Evolutionary conservation across 2,888 invertebrate species (phyloP).

Genomic region (Cerceris rybyensis): DNA sequence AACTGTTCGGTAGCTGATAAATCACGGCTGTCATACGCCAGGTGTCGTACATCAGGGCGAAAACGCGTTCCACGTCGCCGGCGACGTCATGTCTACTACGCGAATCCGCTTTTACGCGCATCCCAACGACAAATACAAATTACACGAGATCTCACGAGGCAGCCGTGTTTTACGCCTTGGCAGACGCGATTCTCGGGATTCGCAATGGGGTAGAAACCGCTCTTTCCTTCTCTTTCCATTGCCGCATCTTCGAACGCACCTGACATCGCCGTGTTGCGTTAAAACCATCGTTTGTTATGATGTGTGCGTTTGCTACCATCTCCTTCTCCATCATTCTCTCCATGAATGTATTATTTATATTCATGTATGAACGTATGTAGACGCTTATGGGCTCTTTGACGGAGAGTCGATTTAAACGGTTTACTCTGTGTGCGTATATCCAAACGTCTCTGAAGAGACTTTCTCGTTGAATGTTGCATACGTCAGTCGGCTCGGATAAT

Average conservation of each 20-base stretch:
- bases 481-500: too few relatives aligned
- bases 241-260: slow-evolving; percentile 7
- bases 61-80: slow-evolving; percentile 63
- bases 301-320: slow-evolving; percentile 3
- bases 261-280: not conserved
- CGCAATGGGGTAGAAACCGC: slow-evolving; percentile 63
- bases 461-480: too few relatives aligned
- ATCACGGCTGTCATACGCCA: slow-evolving; percentile 71
- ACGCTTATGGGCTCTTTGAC: slow-evolving; percentile 4
- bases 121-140: slow-evolving; percentile 69
- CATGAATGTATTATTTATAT: not conserved
- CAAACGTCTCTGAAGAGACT: not conserved
- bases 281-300: not conserved
- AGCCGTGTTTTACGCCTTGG: slow-evolving; percentile 67
- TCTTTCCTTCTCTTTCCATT: not conserved
- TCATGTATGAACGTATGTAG: slow-evolving; percentile 7
- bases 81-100: slow-evolving; percentile 53
- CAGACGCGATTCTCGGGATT: slow-evolving; percentile 69
- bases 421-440: slow-evolving; percentile 1
- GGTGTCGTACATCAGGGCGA: slow-evolving; percentile 69
- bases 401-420: slow-evolving; percentile 19
- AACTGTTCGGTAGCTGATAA: slow-evolving; percentile 70
- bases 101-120: slow-evolving; percentile 64
- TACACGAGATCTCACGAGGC: slow-evolving; percentile 62
- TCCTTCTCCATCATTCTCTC: not conserved